A percentile compares a stretch with the other conserved stretches of the same genome.
Evolutionary conservation across 1,140 invertebrate species (phyloP).

Genomic region (Procambarus virginalis): DNA sequence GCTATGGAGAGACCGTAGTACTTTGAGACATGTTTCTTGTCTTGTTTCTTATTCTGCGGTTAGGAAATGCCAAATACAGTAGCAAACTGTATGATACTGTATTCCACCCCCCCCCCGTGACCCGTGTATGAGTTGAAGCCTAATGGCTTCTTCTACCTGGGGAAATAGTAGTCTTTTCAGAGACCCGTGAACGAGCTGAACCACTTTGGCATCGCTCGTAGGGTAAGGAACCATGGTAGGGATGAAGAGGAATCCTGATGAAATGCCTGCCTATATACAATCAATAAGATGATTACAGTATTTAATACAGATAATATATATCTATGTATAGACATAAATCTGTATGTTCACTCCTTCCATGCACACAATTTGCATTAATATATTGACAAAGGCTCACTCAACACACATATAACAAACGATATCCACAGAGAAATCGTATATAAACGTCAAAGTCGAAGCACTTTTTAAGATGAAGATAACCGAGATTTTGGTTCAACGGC

Average conservation of each 20-base stretch:
- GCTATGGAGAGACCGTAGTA: too few relatives aligned
- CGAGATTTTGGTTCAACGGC: neutral
- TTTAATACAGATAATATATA: slow-evolving; percentile 45
- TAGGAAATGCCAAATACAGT: too few relatives aligned
- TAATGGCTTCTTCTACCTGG: too few relatives aligned
- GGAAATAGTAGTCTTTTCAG: too few relatives aligned
- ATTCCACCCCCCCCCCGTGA: too few relatives aligned
- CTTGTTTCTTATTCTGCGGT: too few relatives aligned
- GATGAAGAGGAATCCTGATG: slow-evolving; percentile 10
- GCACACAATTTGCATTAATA: neutral
- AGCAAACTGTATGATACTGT: too few relatives aligned
- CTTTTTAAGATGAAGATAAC: neutral
- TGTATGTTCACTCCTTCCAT: slow-evolving; percentile 13
- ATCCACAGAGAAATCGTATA: neutral
- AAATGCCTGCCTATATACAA: slow-evolving; percentile 32
- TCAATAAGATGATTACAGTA: slow-evolving; percentile 33
- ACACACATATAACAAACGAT: slow-evolving; percentile 11
- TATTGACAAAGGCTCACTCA: slow-evolving; percentile 20
- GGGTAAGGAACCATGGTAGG: too few relatives aligned
- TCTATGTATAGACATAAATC: slow-evolving; percentile 31
- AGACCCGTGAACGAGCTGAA: too few relatives aligned
- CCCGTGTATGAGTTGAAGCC: too few relatives aligned
- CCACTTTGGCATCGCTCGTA: too few relatives aligned
- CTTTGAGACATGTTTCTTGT: too few relatives aligned
- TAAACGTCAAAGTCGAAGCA: slow-evolving; percentile 15